These are phyloP conservation scores for Epinephelus moara DNA, from an alignment of 2,113 vertebrate species.

Conservation along the genomic window DNA sequence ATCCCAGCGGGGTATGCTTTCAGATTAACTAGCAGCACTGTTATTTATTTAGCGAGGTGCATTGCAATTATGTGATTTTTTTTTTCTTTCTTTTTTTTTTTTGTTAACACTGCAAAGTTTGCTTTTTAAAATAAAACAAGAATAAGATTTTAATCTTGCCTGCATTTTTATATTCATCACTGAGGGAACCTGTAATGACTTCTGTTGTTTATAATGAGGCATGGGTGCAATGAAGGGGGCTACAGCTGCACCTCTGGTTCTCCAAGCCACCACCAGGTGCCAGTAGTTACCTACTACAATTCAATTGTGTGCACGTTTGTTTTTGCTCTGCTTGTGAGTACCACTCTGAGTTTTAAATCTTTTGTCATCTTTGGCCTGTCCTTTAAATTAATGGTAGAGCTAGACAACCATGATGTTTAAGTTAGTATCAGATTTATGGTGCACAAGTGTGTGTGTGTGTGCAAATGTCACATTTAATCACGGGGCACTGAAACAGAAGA, in stretches of 20 bases:
- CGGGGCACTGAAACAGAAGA: background rate
- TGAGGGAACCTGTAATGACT: constrained; percentile 56
- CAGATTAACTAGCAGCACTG: constrained; percentile 70
- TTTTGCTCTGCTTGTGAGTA: background rate
- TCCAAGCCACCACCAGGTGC: constrained; percentile 75
- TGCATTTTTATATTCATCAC: constrained; percentile 52
- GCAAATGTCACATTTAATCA: constrained; percentile 10
- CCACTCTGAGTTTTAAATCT: background rate
- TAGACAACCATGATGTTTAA: background rate
- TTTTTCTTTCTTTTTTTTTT: constrained; percentile 48
- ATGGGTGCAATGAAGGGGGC: background rate
- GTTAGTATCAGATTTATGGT: background rate
- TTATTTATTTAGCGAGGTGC: constrained; percentile 75
- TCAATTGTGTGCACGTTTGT: background rate
- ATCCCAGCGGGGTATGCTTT: constrained; percentile 72
- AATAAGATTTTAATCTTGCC: constrained; percentile 55
- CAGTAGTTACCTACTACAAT: constrained; percentile 66
- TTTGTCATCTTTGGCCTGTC: background rate
- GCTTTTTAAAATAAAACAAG: constrained; percentile 77
- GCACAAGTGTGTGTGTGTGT: background rate
- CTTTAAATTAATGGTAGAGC: background rate
- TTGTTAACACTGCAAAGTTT: constrained; percentile 78
- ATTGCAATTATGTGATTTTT: constrained; percentile 71
- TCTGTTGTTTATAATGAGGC: constrained; percentile 41
- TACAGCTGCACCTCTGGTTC: constrained; percentile 1